Conservation (phyloP, 2,797 vertebrate species). For the Rallus crepitans region DNA sequence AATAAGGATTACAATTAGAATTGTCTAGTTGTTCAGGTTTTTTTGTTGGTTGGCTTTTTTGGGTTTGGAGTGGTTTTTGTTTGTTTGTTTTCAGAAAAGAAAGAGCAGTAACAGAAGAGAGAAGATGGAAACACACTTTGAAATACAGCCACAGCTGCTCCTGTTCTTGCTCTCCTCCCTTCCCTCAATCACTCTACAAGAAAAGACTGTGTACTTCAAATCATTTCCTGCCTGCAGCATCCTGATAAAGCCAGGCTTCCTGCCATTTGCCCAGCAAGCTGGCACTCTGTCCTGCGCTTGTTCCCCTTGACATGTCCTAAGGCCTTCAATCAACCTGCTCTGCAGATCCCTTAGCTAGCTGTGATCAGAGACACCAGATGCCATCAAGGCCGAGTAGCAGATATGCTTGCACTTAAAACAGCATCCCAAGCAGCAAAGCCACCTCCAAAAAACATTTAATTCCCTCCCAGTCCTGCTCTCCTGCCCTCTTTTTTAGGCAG, state of each 20-base stretch:
- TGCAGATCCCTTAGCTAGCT: conserved; percentile 5
- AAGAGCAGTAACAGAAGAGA: neutral
- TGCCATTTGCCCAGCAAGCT: neutral
- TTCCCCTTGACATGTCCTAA: conserved; percentile 40
- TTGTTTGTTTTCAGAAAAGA: neutral
- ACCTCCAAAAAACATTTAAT: neutral
- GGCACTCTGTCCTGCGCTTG: conserved; percentile 51
- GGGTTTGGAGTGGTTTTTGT: no score
- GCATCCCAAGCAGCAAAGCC: neutral
- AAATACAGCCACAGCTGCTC: conserved; percentile 30
- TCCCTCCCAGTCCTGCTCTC: neutral
- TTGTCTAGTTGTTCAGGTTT: fast-evolving
- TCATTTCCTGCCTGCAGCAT: conserved; percentile 69
- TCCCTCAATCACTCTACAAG: conserved; percentile 43
- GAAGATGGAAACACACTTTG: neutral
- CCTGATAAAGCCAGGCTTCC: conserved; percentile 66
- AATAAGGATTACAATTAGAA: neutral
- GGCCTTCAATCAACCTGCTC: conserved; percentile 49
- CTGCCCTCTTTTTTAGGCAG: neutral
- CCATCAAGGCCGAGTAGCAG: neutral
- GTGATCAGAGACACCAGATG: conserved; percentile 13
- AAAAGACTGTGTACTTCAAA: conserved; percentile 41
- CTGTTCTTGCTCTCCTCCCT: conserved; percentile 9
- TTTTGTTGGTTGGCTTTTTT: no score
- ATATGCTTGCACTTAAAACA: neutral